These are phyloP conservation scores for Sceloporus undulatus DNA, from an alignment of 2,113 vertebrate genomes.

Conservation along the genomic window DNA sequence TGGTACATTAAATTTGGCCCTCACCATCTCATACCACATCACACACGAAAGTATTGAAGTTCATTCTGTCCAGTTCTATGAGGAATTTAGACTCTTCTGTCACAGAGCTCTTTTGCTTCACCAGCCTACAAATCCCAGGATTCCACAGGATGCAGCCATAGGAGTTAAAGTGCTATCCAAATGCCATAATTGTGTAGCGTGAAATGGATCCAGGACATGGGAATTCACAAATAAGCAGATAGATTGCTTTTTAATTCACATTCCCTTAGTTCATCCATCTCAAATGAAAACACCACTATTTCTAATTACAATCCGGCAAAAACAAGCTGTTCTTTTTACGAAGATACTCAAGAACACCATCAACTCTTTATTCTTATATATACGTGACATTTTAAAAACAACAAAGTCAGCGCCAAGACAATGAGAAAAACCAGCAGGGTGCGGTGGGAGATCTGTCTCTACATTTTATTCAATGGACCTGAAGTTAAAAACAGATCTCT, in stretches of 20 bases:
- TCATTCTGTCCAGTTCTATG: too few species aligned
- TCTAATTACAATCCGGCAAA: neutral
- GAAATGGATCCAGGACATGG: neutral
- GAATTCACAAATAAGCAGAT: neutral
- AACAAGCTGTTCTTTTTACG: neutral
- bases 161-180: too few species aligned
- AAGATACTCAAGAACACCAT: neutral
- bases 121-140: too few species aligned
- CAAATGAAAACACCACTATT: neutral
- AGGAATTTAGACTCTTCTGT: too few species aligned
- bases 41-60: too few species aligned
- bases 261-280: neutral
- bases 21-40: neutral
- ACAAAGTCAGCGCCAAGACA: neutral
- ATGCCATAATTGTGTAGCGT: too few species aligned
- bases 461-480: neutral
- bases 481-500: conserved; percentile 13
- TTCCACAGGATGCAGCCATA: too few species aligned
- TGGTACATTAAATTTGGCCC: neutral
- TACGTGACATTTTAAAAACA: neutral
- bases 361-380: neutral
- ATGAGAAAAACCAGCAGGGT: conserved; percentile 15
- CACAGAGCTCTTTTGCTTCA: too few species aligned
- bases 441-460: conserved; percentile 4
- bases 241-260: neutral